Evolutionary conservation across 2,113 vertebrate species (phyloP).

Genomic region (Ophthalmolycus amberensis): DNA sequence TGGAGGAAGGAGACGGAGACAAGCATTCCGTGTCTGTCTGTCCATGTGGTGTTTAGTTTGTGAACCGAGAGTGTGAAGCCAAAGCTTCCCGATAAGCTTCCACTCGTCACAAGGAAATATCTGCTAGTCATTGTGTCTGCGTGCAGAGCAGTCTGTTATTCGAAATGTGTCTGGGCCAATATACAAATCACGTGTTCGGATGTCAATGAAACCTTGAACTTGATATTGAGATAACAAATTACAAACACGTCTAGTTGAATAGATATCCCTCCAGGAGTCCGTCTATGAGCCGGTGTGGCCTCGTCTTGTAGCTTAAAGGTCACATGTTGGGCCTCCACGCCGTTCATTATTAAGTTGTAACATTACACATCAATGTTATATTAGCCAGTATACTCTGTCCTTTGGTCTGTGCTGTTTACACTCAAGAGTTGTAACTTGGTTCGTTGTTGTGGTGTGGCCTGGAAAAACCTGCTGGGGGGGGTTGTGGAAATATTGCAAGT

Average conservation of each 20-base stretch:
- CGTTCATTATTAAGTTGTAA: slow-evolving; percentile 8
- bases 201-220: slow-evolving; percentile 31
- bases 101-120: slow-evolving; percentile 39
- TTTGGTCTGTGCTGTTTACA: background rate
- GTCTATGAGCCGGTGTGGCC: background rate
- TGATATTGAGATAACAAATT: slow-evolving; percentile 21
- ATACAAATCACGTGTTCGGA: slow-evolving; percentile 47
- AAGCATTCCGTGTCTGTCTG: slow-evolving; percentile 40
- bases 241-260: background rate
- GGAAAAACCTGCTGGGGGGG: slow-evolving; percentile 62
- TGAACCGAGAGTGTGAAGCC: slow-evolving; percentile 27
- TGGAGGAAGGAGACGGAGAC: slow-evolving; percentile 29
- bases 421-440: background rate
- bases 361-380: background rate
- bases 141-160: slow-evolving; percentile 43
- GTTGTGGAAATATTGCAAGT: background rate
- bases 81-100: slow-evolving; percentile 33
- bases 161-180: slow-evolving; percentile 27
- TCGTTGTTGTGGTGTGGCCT: slow-evolving; percentile 15
- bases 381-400: background rate
- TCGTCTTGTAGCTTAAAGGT: slow-evolving; percentile 7
- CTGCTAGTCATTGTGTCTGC: slow-evolving; percentile 27
- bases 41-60: slow-evolving; percentile 50
- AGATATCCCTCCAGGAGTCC: background rate
- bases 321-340: slow-evolving; percentile 4